Evolutionary conservation across 2,113 vertebrate genomes (phyloP).

Genomic region (Nestor notabilis): DNA sequence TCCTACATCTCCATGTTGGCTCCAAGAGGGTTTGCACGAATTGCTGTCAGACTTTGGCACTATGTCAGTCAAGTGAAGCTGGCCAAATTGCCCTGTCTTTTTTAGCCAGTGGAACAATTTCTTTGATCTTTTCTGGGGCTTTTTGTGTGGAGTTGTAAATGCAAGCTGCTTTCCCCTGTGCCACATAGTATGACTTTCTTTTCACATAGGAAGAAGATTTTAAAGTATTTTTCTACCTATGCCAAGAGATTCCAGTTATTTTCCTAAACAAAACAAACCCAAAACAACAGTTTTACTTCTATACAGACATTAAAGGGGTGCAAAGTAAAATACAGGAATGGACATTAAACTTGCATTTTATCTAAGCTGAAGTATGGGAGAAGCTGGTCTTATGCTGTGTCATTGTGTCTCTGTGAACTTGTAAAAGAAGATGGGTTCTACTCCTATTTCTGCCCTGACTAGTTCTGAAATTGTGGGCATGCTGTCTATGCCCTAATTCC

Average conservation of each 20-base stretch:
- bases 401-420: not conserved
- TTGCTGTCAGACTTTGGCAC: not conserved
- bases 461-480: not conserved
- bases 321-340: not conserved
- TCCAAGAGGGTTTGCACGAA: not conserved
- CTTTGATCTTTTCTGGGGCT: not conserved
- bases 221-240: not conserved
- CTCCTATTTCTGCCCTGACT: not conserved
- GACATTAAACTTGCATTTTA: not conserved
- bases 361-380: not conserved
- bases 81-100: not conserved
- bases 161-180: not conserved
- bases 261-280: not conserved
- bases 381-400: not conserved
- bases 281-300: not conserved
- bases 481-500: not conserved
- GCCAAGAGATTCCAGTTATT: not conserved
- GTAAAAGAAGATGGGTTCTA: not conserved
- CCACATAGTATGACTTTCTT: not conserved
- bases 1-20: not conserved
- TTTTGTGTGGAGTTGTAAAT: not conserved
- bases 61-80: not conserved
- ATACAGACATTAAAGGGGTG: not conserved
- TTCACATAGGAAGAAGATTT: not conserved
- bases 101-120: not conserved